These are phyloP conservation scores for Lasioglossum marginatum DNA, from an alignment of 2,888 invertebrate genomes.

Conservation along the genomic window DNA sequence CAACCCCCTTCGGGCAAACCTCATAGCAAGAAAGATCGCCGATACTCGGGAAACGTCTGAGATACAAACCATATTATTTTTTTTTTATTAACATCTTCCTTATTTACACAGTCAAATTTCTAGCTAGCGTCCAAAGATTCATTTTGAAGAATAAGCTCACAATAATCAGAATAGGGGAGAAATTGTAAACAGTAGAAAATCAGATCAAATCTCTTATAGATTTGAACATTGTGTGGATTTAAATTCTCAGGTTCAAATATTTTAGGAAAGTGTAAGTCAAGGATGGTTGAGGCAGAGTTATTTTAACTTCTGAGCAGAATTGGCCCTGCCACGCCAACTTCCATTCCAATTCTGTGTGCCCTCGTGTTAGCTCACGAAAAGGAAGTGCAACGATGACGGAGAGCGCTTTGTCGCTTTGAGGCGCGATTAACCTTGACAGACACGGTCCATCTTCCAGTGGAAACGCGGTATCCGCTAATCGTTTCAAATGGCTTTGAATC, in stretches of 20 bases:
- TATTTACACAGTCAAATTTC: background rate
- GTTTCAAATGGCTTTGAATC: constrained; percentile 44
- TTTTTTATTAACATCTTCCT: background rate
- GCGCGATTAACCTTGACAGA: constrained; percentile 53
- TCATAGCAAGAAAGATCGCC: constrained; percentile 16
- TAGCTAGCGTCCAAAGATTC: background rate
- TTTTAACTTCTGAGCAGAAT: background rate
- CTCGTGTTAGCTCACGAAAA: background rate
- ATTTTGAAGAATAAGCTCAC: background rate
- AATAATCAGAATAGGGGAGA: background rate
- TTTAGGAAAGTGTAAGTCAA: background rate
- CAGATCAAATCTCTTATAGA: no score
- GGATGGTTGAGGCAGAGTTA: background rate
- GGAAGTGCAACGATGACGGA: constrained; percentile 9
- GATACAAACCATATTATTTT: background rate
- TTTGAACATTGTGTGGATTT: background rate
- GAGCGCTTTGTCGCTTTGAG: constrained; percentile 12
- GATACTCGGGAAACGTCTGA: background rate
- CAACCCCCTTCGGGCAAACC: constrained; percentile 12
- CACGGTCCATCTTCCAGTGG: constrained; percentile 10
- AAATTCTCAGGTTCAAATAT: background rate
- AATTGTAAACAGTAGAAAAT: background rate
- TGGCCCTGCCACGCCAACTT: background rate
- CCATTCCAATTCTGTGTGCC: background rate
- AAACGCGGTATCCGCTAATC: constrained; percentile 43